Percentiles rank a stretch among this genome's conserved stretches.
These are phyloP conservation scores for Micromys minutus DNA, from an alignment of 2,113 vertebrate genomes.

Conservation along the genomic window DNA sequence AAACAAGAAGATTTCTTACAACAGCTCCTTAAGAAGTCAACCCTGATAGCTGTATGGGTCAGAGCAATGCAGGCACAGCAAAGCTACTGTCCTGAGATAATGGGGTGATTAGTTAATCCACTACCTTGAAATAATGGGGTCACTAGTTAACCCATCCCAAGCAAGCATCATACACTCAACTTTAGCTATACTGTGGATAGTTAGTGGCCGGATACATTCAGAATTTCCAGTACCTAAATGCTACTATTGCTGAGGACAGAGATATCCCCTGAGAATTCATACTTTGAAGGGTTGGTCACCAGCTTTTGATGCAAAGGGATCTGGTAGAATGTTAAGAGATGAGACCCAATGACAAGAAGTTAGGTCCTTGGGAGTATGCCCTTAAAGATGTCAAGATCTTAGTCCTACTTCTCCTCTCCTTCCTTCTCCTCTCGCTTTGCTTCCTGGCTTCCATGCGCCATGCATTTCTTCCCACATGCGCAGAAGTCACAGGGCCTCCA, in stretches of 20 bases:
- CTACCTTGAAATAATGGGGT: background rate
- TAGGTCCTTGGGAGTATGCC: background rate
- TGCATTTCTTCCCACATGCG: background rate
- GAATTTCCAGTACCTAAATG: background rate
- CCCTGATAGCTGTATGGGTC: background rate
- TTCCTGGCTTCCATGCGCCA: background rate
- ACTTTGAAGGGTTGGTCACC: background rate
- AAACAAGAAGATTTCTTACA: background rate
- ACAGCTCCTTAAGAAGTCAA: background rate
- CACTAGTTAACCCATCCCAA: background rate
- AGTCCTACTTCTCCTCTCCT: background rate
- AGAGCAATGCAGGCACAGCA: background rate
- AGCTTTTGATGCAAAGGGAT: background rate
- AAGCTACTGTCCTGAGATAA: background rate
- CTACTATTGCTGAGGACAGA: background rate
- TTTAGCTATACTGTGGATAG: background rate
- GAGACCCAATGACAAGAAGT: background rate
- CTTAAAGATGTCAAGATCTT: background rate
- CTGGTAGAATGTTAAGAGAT: background rate
- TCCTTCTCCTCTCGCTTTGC: background rate
- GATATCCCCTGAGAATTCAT: background rate
- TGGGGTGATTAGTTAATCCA: background rate
- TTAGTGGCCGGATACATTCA: background rate
- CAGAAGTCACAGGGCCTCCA: background rate
- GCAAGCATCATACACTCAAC: background rate